Percentiles rank a stretch among this genome's conserved stretches.
phyloP scores from a whole-genome alignment of 2,113 vertebrate genomes.

The Pygoscelis adeliae region DNA sequence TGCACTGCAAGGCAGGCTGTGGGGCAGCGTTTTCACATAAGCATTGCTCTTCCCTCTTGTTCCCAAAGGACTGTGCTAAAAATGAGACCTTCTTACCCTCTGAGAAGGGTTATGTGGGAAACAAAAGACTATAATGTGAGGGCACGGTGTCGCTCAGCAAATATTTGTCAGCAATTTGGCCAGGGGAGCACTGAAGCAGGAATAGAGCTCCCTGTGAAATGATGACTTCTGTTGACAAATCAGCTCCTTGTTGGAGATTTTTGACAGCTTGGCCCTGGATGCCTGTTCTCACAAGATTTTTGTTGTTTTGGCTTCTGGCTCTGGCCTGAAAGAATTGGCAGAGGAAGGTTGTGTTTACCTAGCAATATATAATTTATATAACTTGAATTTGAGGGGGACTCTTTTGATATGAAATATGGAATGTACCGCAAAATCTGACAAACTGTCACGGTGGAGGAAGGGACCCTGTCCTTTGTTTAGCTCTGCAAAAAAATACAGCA shows the following conservation, averaged over 20 bases:
- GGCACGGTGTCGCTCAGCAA: background rate
- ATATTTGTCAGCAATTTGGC: background rate
- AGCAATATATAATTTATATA: slow-evolving; percentile 19
- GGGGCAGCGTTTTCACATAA: background rate
- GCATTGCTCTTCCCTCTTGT: background rate
- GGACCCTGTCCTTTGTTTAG: background rate
- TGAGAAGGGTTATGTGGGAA: background rate
- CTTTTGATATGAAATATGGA: slow-evolving; percentile 18
- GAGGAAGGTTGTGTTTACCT: slow-evolving; percentile 28
- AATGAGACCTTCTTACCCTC: background rate
- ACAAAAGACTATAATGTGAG: background rate
- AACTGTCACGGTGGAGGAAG: background rate
- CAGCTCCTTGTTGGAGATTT: background rate
- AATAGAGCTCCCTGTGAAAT: background rate
- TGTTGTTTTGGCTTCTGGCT: slow-evolving; percentile 17
- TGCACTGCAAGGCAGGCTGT: background rate
- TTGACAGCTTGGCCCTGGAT: background rate
- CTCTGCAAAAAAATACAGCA: background rate
- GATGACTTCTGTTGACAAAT: background rate
- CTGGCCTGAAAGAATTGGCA: slow-evolving; percentile 3
- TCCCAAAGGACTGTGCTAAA: background rate
- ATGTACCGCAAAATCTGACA: slow-evolving; percentile 14
- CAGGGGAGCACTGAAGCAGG: background rate
- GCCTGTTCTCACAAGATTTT: background rate
- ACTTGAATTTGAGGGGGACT: background rate